Conservation (phyloP, 1,140 invertebrate genomes). For the Bilobella aurantiaca region DNA sequence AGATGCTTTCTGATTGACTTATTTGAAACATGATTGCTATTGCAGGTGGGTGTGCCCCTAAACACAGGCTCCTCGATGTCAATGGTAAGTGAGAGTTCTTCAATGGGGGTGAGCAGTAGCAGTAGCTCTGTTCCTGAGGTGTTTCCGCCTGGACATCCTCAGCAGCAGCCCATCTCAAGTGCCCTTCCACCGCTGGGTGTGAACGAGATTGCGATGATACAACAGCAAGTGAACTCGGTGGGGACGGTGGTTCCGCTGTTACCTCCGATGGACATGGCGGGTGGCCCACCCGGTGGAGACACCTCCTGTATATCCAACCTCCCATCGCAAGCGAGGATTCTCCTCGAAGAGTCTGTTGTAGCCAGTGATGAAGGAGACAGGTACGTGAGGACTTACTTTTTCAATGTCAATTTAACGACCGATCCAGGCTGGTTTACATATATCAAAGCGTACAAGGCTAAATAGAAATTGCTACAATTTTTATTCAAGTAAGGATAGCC, state of each 20-base stretch:
- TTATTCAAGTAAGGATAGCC: no score
- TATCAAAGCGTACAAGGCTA: no score
- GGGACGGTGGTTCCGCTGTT: not conserved
- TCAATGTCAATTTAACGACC: not conserved
- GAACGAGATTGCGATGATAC: constrained; percentile 13
- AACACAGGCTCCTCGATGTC: not conserved
- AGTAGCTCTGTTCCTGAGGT: not conserved
- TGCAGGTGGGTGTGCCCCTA: not conserved
- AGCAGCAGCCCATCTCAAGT: not conserved
- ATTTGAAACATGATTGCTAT: not conserved
- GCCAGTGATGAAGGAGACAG: constrained; percentile 30
- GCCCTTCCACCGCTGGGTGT: no score
- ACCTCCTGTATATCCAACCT: not conserved
- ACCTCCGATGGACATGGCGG: no score
- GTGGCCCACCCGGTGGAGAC: not conserved
- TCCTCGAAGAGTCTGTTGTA: not conserved
- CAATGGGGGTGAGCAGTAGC: no score
- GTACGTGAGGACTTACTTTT: constrained; percentile 13
- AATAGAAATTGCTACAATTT: no score
- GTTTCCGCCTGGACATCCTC: not conserved
- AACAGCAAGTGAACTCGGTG: constrained; percentile 7
- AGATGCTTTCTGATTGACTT: not conserved
- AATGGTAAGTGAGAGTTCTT: not conserved
- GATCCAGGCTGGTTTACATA: no score
- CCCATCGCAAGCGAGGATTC: not conserved